Conservation (phyloP, 30 jellyfish, hydroid and myxozoan species). For the Cassiopea andromeda region DNA sequence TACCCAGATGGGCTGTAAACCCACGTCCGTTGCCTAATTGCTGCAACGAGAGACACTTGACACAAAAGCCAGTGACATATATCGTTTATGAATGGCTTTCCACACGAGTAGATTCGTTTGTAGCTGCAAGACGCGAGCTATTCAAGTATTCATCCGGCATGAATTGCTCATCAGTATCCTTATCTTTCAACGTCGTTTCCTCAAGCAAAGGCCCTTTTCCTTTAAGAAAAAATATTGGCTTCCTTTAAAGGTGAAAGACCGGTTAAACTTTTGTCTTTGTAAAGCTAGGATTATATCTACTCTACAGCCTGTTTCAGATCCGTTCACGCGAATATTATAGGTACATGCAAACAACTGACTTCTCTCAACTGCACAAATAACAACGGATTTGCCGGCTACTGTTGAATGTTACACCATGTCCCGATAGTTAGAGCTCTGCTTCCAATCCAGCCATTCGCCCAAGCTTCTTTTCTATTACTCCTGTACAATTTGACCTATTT, state of each 20-base stretch:
- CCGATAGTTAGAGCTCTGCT: not conserved
- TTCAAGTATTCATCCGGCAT: not conserved
- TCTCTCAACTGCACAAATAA: not conserved
- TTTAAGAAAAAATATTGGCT: not conserved
- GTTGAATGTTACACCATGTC: not conserved
- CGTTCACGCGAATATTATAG: conserved; percentile 26
- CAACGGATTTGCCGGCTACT: not conserved
- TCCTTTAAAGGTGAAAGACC: not conserved
- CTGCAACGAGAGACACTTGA: conserved; percentile 29
- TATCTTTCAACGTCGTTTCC: not conserved
- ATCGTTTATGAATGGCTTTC: conserved; percentile 5
- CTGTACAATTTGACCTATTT: conserved; percentile 27
- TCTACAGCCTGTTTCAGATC: conserved; percentile 11
- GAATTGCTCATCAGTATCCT: not conserved
- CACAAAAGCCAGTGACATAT: conserved; percentile 7
- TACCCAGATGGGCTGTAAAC: conserved; percentile 30
- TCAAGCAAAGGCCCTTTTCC: not conserved
- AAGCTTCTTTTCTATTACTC: not conserved
- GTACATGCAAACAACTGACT: not conserved
- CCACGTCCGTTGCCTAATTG: conserved; percentile 39
- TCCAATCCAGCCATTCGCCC: not conserved
- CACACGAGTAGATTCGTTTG: conserved; percentile 3
- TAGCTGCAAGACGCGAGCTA: not conserved
- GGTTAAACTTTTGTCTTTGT: not conserved
- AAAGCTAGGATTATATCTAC: conserved; percentile 6